Base-by-base conservation (phyloP, 2,113 vertebrate species). In the Mormyrus lacerda region DNA sequence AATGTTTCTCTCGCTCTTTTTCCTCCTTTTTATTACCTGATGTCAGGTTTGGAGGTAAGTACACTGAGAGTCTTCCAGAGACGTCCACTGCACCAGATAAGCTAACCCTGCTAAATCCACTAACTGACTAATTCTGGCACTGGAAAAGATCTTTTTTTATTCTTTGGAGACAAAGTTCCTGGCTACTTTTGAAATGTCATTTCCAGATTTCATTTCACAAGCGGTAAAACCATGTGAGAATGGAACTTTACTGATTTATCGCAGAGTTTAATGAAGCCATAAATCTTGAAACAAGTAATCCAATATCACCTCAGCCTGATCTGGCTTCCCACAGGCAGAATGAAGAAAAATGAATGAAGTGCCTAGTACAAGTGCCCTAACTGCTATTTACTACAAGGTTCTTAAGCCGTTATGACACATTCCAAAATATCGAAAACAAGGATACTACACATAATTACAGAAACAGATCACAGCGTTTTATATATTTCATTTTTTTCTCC, bases 111-210 rank as follows among this genome's bases (percentile, higher is more conserved):
- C 13, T 47, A n/a, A 50, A 82, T 42, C 42, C n/a, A 61, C 5
- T 61, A 17, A 44, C 44, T 44, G 58, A 24, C 13, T 35, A 55
- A 15, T 3, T 88, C 51, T 90, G 73, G 27, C n/a, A 65, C 1
- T 21, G 55, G 79, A 65, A 61, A 35, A 19, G 17, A 88, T 31
- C 45, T 61, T 84, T 88, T 91, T 88, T 91, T n/a, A n/a, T 91
- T 89, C 53, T 91, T 90, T 90, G 89, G 89, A 90, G 90, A 89
- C 91, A 91, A 90, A 92, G 88, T 88, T 91, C 89, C 89, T 89
- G 88, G 85, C 89, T 82, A 87, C 91, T 89, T 90, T 88, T 91
- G 65, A 92, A 89, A 88, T 82, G 88, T 42, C 58, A 91, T 89
- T 91, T 92, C 91, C 91, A 92, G 91, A 73, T 86, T 76, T 87